Conservation (phyloP, 2,113 vertebrate species). For the Xenopus borealis region DNA sequence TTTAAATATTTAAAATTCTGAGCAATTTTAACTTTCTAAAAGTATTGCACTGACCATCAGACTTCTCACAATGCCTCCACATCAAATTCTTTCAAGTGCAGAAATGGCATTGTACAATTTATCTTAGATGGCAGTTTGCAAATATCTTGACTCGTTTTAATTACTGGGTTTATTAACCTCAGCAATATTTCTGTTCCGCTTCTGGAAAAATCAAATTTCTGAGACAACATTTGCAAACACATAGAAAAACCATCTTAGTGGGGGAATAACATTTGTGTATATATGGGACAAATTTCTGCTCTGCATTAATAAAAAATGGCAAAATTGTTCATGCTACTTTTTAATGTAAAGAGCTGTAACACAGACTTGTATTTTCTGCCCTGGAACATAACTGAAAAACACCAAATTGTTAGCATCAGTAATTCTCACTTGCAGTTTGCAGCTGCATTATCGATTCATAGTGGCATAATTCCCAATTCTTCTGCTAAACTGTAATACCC, state of each 20-base stretch:
- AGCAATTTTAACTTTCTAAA: constrained; percentile 18
- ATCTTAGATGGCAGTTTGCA: constrained; percentile 66
- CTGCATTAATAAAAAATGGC: no score
- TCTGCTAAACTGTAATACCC: no score
- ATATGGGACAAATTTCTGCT: no score
- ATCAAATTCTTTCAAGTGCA: constrained; percentile 68
- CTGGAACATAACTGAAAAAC: no score
- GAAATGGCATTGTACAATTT: constrained; percentile 68
- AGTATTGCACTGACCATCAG: constrained; percentile 68
- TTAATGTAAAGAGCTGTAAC: no score
- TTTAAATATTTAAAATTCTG: no score
- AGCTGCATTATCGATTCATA: no score
- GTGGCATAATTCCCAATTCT: no score
- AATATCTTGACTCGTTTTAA: constrained; percentile 76
- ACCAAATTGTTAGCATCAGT: no score
- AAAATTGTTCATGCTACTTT: no score
- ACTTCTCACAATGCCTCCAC: constrained; percentile 51
- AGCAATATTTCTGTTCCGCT: constrained; percentile 61
- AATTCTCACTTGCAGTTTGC: no score
- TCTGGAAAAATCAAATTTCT: constrained; percentile 5
- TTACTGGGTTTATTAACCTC: constrained; percentile 78
- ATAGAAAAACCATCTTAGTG: background rate
- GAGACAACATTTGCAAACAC: background rate
- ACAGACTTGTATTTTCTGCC: no score
- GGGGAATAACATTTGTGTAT: background rate